Evolutionary conservation across 2,888 invertebrate genomes (phyloP).

Genomic region (Julus scandinavius): DNA sequence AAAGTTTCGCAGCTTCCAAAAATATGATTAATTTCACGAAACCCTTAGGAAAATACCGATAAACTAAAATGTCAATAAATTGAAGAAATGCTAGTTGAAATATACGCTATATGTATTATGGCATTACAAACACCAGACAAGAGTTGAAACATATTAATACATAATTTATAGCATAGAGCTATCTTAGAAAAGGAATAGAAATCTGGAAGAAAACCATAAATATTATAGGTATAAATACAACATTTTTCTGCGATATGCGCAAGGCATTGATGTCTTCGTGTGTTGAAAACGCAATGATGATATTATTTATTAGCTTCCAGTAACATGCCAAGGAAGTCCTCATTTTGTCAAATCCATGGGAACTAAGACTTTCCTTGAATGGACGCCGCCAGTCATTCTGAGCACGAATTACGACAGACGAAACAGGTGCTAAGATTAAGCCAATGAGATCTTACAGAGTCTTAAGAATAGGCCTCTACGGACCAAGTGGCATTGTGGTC

Average conservation of each 20-base stretch:
- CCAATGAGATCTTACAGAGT: constrained; percentile 29
- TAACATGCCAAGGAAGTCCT: neutral
- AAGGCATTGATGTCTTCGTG: neutral
- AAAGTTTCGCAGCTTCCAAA: no score
- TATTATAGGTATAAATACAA: no score
- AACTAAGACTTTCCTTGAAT: neutral
- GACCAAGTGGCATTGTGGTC: constrained; percentile 45
- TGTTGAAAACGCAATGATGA: neutral
- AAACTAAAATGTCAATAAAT: neutral
- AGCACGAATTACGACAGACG: constrained; percentile 16
- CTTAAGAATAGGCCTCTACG: constrained; percentile 20
- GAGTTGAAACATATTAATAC: neutral
- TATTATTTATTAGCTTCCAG: neutral
- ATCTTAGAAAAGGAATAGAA: neutral
- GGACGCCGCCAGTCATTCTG: constrained; percentile 3
- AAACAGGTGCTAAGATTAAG: constrained; percentile 46
- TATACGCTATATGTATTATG: neutral
- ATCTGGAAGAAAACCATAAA: neutral
- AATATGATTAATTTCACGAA: no score
- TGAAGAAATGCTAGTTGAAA: neutral
- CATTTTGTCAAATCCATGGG: constrained; percentile 23
- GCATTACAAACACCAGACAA: neutral
- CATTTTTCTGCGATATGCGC: neutral
- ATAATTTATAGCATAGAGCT: neutral
- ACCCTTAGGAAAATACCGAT: no score